Conservation (phyloP, 2,797 vertebrate genomes). For the Coracias cyanogaster region DNA sequence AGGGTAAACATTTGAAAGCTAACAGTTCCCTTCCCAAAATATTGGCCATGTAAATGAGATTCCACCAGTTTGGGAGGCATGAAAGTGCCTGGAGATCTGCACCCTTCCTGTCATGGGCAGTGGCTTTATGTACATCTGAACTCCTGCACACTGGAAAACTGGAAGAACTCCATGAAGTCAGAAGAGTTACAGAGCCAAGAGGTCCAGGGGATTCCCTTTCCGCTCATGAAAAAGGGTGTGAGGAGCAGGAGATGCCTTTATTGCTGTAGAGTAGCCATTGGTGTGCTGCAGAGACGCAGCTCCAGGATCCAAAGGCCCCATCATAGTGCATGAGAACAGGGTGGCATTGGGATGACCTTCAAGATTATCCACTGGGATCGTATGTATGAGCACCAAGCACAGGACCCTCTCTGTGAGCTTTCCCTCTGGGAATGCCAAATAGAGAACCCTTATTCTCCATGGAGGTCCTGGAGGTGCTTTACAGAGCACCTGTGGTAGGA, state of each 20-base stretch:
- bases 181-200: neutral
- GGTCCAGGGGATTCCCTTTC: neutral
- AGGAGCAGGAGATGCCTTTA: neutral
- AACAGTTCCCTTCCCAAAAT: neutral
- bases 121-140: neutral
- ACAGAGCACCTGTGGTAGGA: neutral
- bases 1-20: neutral
- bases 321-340: fast-evolving
- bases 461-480: neutral
- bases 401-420: neutral
- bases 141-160: neutral
- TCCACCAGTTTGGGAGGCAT: neutral
- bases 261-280: neutral
- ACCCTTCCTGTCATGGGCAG: neutral
- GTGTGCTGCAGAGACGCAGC: neutral
- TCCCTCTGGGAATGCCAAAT: neutral
- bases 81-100: neutral
- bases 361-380: neutral
- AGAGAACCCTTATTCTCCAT: neutral
- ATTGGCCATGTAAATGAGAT: neutral
- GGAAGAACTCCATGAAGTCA: neutral
- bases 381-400: neutral
- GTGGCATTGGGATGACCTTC: neutral
- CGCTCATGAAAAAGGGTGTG: neutral
- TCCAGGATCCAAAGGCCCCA: neutral